A percentile compares a stretch with the other conserved stretches of the same genome.
phyloP scores from a whole-genome alignment of 2,113 vertebrate species.

The Cromileptes altivelis region DNA sequence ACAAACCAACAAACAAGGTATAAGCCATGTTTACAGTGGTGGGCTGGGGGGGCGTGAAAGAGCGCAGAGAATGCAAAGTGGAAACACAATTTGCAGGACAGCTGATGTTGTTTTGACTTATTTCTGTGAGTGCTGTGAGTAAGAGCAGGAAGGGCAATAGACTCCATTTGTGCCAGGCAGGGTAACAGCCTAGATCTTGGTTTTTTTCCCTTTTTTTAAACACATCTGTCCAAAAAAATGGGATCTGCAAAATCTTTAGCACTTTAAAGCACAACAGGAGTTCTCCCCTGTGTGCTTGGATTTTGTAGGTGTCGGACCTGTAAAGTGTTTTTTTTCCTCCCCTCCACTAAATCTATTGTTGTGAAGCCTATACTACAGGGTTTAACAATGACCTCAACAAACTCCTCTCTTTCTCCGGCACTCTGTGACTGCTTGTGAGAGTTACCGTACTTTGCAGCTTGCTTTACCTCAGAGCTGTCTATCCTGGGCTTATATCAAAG shows the following conservation, averaged over 20 bases:
- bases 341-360: constrained; percentile 48
- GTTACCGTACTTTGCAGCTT: constrained; percentile 53
- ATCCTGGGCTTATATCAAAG: constrained; percentile 68
- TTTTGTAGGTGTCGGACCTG: constrained; percentile 46
- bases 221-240: constrained; percentile 40
- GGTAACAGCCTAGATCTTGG: constrained; percentile 8
- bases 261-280: constrained; percentile 53
- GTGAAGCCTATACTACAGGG: constrained; percentile 50
- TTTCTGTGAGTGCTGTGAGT: constrained; percentile 13
- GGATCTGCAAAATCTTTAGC: constrained; percentile 36
- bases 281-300: constrained; percentile 34
- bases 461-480: constrained; percentile 66
- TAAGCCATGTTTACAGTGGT: constrained; percentile 32
- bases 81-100: constrained; percentile 17
- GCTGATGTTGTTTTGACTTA: constrained; percentile 34
- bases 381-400: constrained; percentile 70
- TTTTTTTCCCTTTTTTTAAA: neutral
- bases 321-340: constrained; percentile 28
- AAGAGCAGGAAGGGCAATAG: constrained; percentile 1
- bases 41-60: neutral
- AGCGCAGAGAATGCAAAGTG: neutral
- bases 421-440: constrained; percentile 54
- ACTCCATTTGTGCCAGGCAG: neutral
- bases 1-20: too few species aligned
- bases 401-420: constrained; percentile 49